Percentiles rank a stretch among this genome's conserved stretches.
These are phyloP conservation scores for Pogonus chalceus DNA, from an alignment of 1,140 invertebrate genomes.

Conservation along the genomic window DNA sequence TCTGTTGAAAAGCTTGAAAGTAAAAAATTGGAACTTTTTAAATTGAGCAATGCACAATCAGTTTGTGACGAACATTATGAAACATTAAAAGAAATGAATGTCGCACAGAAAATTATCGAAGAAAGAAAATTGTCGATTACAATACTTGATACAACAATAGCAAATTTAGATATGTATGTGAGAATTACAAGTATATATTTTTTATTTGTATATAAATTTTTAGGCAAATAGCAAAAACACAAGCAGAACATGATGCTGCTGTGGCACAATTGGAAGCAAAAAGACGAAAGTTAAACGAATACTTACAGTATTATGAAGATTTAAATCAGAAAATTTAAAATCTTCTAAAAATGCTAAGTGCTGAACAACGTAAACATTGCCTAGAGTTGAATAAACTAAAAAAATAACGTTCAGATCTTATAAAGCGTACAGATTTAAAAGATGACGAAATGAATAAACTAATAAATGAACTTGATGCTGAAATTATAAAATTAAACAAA, in stretches of 20 bases:
- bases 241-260: not conserved
- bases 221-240: constrained; percentile 2
- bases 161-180: not conserved
- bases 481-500: not conserved
- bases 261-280: not conserved
- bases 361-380: not conserved
- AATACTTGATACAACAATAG: not conserved
- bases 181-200: not conserved
- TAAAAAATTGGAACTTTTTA: not conserved
- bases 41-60: not conserved
- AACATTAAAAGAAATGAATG: not conserved
- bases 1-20: not conserved
- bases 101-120: not conserved
- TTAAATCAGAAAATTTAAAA: not conserved
- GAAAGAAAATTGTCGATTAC: not conserved
- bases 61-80: not conserved
- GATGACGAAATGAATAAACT: not conserved
- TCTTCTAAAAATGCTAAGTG: not conserved
- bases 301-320: not conserved
- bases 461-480: not conserved
- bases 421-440: not conserved
- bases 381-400: not conserved
- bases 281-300: not conserved
- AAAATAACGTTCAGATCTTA: not conserved
- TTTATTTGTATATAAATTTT: not conserved